A percentile compares a stretch with the other conserved stretches of the same genome.
phyloP scores from a whole-genome alignment of 2,888 invertebrate species.

The Exocentrus adspersus region DNA sequence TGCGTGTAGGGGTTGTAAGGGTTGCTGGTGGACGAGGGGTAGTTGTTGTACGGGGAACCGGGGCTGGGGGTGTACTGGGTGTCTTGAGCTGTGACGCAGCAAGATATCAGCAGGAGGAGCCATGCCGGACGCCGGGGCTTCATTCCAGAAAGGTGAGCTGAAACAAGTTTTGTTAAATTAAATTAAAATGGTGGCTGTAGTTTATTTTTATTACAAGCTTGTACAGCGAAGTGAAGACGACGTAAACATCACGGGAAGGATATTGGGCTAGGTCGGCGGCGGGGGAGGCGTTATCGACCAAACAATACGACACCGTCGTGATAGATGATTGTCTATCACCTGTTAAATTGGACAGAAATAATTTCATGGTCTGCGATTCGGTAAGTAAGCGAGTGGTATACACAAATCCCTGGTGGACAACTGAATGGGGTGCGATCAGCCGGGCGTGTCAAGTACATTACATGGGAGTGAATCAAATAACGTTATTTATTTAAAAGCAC shows the following conservation, averaged over 20 bases:
- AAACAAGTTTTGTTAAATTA: not conserved
- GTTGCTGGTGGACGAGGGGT: conserved; percentile 42
- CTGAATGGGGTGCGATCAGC: not conserved
- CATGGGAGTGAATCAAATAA: not conserved
- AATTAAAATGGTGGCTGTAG: not conserved
- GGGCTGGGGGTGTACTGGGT: conserved; percentile 26
- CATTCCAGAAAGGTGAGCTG: conserved; percentile 42
- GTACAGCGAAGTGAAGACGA: not conserved
- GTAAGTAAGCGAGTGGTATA: not conserved
- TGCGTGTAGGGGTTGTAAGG: conserved; percentile 42
- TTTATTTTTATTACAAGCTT: not conserved
- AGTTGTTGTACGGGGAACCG: conserved; percentile 39
- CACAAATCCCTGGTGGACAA: not conserved
- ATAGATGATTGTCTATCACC: conserved; percentile 11
- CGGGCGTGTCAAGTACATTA: not conserved
- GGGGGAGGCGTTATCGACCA: conserved; percentile 23
- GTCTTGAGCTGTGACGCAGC: conserved; percentile 50
- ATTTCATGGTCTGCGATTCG: conserved; percentile 24
- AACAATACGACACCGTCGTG: conserved; percentile 23
- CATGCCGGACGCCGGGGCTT: conserved; percentile 43
- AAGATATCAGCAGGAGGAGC: conserved; percentile 44
- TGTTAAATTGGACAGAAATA: conserved; percentile 26
- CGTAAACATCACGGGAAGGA: not conserved
- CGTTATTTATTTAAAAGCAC: not conserved
- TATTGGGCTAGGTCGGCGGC: conserved; percentile 19